Evolutionary conservation across 2,113 vertebrate species (phyloP).

Genomic region (Hyaena hyaena): DNA sequence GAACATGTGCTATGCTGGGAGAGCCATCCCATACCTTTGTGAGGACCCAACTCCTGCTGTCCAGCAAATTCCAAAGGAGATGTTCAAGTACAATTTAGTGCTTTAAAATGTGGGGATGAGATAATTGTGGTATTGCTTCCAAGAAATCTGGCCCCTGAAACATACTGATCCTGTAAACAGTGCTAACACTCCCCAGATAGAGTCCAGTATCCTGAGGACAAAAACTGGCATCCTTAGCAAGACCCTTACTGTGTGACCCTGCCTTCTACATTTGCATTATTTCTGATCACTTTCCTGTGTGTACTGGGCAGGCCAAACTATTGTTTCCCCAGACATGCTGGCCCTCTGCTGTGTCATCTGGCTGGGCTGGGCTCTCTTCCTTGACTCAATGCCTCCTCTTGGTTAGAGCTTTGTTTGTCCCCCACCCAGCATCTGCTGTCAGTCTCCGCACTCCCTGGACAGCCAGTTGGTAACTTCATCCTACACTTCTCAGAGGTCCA

Average conservation of each 20-base stretch:
- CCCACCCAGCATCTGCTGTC: not conserved
- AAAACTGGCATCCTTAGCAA: not conserved
- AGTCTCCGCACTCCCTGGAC: not conserved
- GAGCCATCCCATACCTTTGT: not conserved
- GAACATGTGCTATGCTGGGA: not conserved
- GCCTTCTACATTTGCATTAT: not conserved
- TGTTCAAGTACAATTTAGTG: not conserved
- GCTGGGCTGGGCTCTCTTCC: not conserved
- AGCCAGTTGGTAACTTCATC: not conserved
- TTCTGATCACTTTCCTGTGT: too few relatives aligned
- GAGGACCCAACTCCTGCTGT: too few relatives aligned
- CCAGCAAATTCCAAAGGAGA: not conserved
- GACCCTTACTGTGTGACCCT: not conserved
- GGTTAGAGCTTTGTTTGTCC: not conserved
- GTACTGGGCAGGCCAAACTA: not conserved
- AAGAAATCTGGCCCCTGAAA: not conserved
- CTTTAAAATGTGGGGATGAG: not conserved
- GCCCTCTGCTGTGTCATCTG: fast-evolving
- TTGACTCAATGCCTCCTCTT: not conserved
- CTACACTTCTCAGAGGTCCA: not conserved
- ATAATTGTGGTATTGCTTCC: not conserved
- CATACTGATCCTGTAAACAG: fast-evolving
- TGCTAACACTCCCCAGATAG: too few relatives aligned
- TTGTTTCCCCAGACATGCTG: not conserved
- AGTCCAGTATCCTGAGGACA: too few relatives aligned